A percentile compares a stretch with the other conserved stretches of the same genome.
phyloP scores from a whole-genome alignment of 2,797 vertebrate species.

The Myotis findleyi region DNA sequence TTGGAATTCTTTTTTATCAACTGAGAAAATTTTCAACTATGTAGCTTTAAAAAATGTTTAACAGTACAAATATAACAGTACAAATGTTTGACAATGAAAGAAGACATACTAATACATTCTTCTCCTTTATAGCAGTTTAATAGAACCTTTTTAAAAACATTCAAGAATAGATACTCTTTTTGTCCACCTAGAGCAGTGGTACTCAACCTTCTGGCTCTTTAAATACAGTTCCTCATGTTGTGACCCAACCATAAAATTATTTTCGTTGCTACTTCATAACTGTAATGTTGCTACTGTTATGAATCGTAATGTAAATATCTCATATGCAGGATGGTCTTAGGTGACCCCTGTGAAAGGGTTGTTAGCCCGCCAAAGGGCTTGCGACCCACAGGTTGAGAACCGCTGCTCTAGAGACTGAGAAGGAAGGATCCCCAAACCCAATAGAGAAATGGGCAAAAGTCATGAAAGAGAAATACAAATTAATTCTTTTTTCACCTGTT shows the following conservation, averaged over 20 bases:
- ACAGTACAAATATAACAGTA: background rate
- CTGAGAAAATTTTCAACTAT: background rate
- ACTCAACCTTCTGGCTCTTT: too few species aligned
- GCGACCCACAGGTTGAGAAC: too few species aligned
- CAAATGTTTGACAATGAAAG: conserved; percentile 30
- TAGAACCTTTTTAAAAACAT: background rate
- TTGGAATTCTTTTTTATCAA: background rate
- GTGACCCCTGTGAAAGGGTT: too few species aligned
- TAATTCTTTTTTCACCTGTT: background rate
- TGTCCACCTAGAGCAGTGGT: background rate
- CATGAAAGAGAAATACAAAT: conserved; percentile 16
- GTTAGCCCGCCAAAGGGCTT: too few species aligned
- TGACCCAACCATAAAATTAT: too few species aligned
- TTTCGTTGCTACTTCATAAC: too few species aligned
- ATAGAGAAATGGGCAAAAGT: background rate
- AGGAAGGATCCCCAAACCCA: background rate
- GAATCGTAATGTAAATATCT: too few species aligned
- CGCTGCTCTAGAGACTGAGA: background rate
- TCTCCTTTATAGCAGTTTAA: background rate
- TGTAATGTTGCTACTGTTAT: too few species aligned
- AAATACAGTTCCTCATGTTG: too few species aligned
- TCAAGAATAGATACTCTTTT: background rate
- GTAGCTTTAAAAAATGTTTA: background rate
- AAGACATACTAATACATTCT: background rate
- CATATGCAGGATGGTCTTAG: too few species aligned